phyloP scores from a whole-genome alignment of 2,797 vertebrate genomes.

The Echeneis naucrates region DNA sequence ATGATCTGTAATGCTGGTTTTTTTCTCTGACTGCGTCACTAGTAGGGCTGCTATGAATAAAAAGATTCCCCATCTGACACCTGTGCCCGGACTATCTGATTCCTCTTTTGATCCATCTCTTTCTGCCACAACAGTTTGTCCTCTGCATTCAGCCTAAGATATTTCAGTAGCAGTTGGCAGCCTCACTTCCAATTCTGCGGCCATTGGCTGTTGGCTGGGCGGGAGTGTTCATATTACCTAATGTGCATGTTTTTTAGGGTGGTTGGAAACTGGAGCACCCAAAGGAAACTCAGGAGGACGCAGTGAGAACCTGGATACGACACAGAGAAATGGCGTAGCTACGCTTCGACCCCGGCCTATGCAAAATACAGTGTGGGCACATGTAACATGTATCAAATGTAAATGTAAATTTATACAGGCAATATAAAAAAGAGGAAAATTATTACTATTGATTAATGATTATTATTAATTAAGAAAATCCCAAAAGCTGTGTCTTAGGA shows the following conservation, averaged over 20 bases:
- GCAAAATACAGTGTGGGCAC: neutral
- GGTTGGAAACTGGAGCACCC: conserved; percentile 17
- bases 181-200: conserved; percentile 16
- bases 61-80: too few relatives aligned
- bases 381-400: neutral
- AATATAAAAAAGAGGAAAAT: neutral
- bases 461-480: neutral
- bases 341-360: neutral
- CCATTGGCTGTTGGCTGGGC: neutral
- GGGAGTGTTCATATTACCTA: conserved; percentile 27
- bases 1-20: too few relatives aligned
- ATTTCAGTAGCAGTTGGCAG: conserved; percentile 23
- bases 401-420: neutral
- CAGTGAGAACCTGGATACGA: neutral
- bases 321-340: neutral
- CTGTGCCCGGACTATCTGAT: too few relatives aligned
- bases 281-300: conserved; percentile 3
- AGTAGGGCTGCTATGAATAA: too few relatives aligned
- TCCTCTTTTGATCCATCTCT: too few relatives aligned
- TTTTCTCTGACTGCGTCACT: too few relatives aligned
- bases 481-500: neutral
- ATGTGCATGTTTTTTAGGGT: conserved; percentile 21
- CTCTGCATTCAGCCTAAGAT: neutral
- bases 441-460: too few relatives aligned
- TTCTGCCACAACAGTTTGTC: too few relatives aligned